A percentile compares a stretch with the other conserved stretches of the same genome.
Evolutionary conservation across 2,113 vertebrate genomes (phyloP).

Genomic region (Passer domesticus): DNA sequence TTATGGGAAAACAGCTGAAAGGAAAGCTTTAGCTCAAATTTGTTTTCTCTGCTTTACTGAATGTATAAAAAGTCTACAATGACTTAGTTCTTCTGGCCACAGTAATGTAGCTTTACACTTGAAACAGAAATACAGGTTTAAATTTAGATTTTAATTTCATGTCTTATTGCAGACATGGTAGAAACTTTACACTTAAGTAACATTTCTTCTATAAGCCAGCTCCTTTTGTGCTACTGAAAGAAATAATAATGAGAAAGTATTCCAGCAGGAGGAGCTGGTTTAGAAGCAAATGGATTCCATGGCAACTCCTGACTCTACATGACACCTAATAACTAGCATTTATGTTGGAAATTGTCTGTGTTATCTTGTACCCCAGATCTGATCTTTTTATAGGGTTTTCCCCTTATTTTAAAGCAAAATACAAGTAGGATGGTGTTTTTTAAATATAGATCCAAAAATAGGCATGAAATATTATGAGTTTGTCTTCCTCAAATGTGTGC

Average conservation of each 20-base stretch:
- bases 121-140: constrained; percentile 42
- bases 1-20: constrained; percentile 21
- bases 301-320: constrained; percentile 84
- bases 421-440: not conserved
- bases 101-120: constrained; percentile 3
- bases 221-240: constrained; percentile 53
- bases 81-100: constrained; percentile 16
- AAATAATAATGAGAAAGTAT: constrained; percentile 81
- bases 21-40: not conserved
- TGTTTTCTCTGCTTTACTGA: constrained; percentile 40
- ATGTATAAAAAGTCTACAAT: constrained; percentile 8
- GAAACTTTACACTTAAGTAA: constrained; percentile 44
- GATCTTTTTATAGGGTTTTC: constrained; percentile 64
- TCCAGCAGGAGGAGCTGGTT: constrained; percentile 82
- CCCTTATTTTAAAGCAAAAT: constrained; percentile 65
- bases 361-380: constrained; percentile 67
- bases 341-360: constrained; percentile 76
- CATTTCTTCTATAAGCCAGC: constrained; percentile 43
- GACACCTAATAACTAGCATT: constrained; percentile 79
- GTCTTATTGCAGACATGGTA: constrained; percentile 32
- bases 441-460: constrained; percentile 48
- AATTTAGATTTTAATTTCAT: constrained; percentile 68
- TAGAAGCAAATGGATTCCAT: constrained; percentile 83
- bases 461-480: constrained; percentile 13
- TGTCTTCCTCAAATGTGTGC: constrained; percentile 9